phyloP scores from a whole-genome alignment of 2,113 vertebrate species.

The Sterrhoptilus dennistouni region DNA sequence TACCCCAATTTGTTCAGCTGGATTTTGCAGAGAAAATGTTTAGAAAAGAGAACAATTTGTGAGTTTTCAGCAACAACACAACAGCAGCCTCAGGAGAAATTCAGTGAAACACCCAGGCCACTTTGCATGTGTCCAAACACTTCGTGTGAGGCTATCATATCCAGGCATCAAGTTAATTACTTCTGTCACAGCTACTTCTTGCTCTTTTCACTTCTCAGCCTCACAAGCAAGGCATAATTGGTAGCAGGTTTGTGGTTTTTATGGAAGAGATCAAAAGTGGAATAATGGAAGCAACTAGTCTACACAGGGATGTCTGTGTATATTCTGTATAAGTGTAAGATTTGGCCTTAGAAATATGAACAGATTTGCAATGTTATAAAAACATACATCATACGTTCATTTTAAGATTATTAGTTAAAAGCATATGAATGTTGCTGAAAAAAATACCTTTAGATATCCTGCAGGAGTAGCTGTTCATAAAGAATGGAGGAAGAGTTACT shows the following conservation, averaged over 20 bases:
- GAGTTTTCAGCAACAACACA: accelerated
- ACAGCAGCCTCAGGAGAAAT: background rate
- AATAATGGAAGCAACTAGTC: background rate
- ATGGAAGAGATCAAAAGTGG: background rate
- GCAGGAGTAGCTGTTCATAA: background rate
- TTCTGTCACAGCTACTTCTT: background rate
- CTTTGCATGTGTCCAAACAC: background rate
- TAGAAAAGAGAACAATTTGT: background rate
- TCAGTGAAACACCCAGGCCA: background rate
- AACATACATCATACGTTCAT: background rate
- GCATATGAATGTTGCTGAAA: background rate
- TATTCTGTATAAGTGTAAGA: background rate
- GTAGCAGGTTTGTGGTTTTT: background rate
- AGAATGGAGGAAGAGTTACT: background rate
- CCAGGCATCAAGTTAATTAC: background rate
- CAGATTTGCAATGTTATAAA: background rate
- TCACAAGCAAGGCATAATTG: background rate
- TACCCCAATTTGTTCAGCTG: background rate
- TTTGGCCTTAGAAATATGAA: background rate
- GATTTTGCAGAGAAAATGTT: background rate
- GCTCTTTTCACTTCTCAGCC: background rate
- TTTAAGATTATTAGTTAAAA: background rate
- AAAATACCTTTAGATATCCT: background rate
- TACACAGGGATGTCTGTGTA: accelerated
- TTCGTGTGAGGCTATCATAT: background rate